phyloP scores from a whole-genome alignment of 2,113 vertebrate species.

The Platysteira castanea region DNA sequence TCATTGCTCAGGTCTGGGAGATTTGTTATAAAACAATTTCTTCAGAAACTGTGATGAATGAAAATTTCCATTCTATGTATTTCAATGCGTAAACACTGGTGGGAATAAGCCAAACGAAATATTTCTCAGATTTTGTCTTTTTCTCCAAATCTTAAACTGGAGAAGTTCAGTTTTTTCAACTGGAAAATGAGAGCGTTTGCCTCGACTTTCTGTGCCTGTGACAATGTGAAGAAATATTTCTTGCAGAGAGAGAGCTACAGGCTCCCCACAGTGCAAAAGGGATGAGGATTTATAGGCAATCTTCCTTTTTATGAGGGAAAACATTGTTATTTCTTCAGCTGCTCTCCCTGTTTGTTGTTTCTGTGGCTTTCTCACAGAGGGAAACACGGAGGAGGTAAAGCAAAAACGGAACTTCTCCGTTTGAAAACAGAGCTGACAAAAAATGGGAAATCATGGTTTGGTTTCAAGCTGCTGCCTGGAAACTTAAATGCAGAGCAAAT shows the following conservation, averaged over 20 bases:
- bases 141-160: neutral
- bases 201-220: neutral
- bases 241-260: neutral
- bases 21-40: neutral
- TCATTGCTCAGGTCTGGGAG: neutral
- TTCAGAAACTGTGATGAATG: neutral
- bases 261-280: neutral
- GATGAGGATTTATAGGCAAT: neutral
- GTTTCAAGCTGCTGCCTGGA: conserved; percentile 5
- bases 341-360: neutral
- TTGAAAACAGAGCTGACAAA: neutral
- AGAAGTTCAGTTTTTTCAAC: neutral
- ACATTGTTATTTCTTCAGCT: neutral
- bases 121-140: neutral
- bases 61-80: neutral
- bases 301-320: neutral
- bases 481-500: neutral
- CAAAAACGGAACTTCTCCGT: neutral
- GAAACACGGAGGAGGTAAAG: neutral
- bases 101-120: neutral
- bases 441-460: neutral
- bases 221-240: neutral
- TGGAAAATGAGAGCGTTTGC: neutral
- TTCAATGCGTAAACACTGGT: neutral
- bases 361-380: neutral